Conservation (phyloP, 2,888 invertebrate species). For the Dioctria rufipes region DNA sequence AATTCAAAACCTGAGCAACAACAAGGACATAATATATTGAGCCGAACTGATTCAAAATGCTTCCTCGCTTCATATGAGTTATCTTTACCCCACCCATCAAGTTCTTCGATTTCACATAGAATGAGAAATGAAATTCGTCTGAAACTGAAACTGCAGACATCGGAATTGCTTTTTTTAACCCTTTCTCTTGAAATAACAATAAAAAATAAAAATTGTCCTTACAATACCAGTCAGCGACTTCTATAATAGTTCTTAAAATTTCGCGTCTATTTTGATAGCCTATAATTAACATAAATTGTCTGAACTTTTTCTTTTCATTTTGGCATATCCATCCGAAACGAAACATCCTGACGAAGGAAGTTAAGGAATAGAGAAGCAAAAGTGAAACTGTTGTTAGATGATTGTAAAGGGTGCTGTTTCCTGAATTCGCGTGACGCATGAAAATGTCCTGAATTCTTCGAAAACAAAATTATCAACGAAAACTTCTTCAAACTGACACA, state of each 20-base stretch:
- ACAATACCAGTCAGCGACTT: slow-evolving; percentile 45
- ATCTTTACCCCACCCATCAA: too few species aligned
- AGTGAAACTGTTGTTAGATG: slow-evolving; percentile 22
- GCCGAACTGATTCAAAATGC: too few species aligned
- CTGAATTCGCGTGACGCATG: slow-evolving; percentile 56
- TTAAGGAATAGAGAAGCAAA: neutral
- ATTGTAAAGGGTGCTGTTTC: slow-evolving; percentile 51
- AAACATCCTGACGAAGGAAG: slow-evolving; percentile 47
- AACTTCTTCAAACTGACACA: slow-evolving; percentile 55
- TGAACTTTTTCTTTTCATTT: slow-evolving; percentile 7
- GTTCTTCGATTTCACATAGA: too few species aligned
- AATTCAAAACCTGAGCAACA: too few species aligned
- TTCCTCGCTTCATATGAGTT: too few species aligned
- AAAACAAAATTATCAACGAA: slow-evolving; percentile 49
- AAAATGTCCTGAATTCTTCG: slow-evolving; percentile 55
- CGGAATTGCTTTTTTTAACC: neutral
- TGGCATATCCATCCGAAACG: neutral
- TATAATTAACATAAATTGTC: slow-evolving; percentile 53
- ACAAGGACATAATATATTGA: too few species aligned
- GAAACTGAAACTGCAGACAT: neutral
- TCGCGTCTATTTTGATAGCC: slow-evolving; percentile 53
- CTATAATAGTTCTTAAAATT: slow-evolving; percentile 13
- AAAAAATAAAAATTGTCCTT: slow-evolving; percentile 20
- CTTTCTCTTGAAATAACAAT: neutral
- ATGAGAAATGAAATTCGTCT: neutral